These are phyloP conservation scores for Ochotona princeps DNA, from an alignment of 2,113 vertebrate genomes.

Conservation along the genomic window DNA sequence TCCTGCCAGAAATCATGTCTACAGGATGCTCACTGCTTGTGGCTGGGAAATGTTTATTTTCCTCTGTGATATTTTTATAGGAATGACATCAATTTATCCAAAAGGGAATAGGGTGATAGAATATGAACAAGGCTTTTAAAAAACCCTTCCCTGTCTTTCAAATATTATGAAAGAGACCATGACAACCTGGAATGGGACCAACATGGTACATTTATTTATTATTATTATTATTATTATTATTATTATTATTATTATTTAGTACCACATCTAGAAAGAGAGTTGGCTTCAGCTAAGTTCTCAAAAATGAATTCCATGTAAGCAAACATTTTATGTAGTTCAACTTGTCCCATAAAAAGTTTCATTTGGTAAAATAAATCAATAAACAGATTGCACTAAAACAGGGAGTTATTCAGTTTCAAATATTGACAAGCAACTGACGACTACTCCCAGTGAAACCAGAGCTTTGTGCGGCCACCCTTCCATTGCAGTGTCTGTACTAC, in stretches of 20 bases:
- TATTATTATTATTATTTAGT: not conserved
- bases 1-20: not conserved
- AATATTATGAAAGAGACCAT: not conserved
- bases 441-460: not conserved
- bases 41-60: constrained; percentile 50
- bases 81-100: not conserved
- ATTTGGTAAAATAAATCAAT: not conserved
- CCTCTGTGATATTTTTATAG: constrained; percentile 23
- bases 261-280: not conserved
- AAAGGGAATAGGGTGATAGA: not conserved
- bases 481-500: not conserved
- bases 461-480: not conserved
- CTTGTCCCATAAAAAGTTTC: not conserved
- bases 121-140: not conserved
- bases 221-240: too few species aligned
- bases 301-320: not conserved
- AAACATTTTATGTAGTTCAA: constrained; percentile 24
- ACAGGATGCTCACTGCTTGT: constrained; percentile 11
- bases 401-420: not conserved
- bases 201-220: not conserved
- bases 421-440: not conserved
- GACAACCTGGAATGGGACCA: not conserved
- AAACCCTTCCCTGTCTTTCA: not conserved
- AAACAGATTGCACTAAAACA: too few species aligned
- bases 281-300: not conserved